Evolutionary conservation across 2,888 invertebrate genomes (phyloP).

Genomic region (Itoplectis maculator): DNA sequence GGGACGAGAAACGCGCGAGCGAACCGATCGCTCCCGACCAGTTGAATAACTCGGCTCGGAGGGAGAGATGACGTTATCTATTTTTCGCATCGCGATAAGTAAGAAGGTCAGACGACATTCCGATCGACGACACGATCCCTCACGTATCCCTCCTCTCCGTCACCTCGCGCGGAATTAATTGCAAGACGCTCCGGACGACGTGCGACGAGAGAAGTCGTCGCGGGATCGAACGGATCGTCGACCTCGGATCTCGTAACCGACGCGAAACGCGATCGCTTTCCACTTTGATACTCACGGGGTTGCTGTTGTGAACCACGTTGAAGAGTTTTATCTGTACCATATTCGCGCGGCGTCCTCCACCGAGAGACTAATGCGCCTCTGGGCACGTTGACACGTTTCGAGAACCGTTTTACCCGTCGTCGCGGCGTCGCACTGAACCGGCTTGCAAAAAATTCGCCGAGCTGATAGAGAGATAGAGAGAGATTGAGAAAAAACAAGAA

Average conservation of each 20-base stretch:
- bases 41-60: constrained; percentile 19
- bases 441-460: neutral
- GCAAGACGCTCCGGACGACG: neutral
- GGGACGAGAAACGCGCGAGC: neutral
- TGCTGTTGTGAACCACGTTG: constrained; percentile 78
- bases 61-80: constrained; percentile 49
- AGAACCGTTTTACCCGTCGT: too few species aligned
- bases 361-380: neutral
- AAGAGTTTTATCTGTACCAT: constrained; percentile 81
- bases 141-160: neutral
- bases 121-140: constrained; percentile 26
- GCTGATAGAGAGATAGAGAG: too few species aligned
- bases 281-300: constrained; percentile 75
- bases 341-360: constrained; percentile 50
- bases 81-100: constrained; percentile 57
- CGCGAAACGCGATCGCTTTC: too few species aligned
- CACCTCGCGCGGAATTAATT: neutral
- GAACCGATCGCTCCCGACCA: constrained; percentile 12
- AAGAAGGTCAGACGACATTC: constrained; percentile 59
- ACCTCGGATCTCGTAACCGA: too few species aligned
- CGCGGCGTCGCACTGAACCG: neutral
- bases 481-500: constrained; percentile 3
- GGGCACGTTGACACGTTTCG: neutral
- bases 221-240: neutral
- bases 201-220: neutral